These are phyloP conservation scores for Diloba caeruleocephala DNA, from an alignment of 2,888 invertebrate genomes.

Conservation along the genomic window DNA sequence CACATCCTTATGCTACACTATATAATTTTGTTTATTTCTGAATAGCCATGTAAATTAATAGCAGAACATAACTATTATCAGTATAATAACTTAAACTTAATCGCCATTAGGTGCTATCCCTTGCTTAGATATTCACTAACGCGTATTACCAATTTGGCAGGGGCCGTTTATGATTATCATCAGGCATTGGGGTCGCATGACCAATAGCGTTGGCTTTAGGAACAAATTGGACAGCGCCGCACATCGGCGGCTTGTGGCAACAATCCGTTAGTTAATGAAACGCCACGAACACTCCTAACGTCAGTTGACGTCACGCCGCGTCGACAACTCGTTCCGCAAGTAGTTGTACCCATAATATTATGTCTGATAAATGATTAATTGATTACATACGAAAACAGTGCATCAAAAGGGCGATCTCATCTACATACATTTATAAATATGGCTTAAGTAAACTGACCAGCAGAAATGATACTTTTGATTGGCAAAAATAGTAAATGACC, in stretches of 20 bases:
- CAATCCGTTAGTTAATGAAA: conserved; percentile 64
- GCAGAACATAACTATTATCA: conserved; percentile 40
- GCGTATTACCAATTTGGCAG: conserved; percentile 47
- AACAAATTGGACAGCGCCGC: conserved; percentile 58
- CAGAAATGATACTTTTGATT: no score
- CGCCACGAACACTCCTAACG: conserved; percentile 57
- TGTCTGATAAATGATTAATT: conserved; percentile 29
- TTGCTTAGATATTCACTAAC: conserved; percentile 55
- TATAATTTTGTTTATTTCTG: conserved; percentile 11
- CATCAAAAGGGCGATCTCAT: no score
- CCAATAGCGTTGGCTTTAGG: conserved; percentile 39
- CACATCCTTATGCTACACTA: background rate
- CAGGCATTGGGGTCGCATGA: conserved; percentile 33
- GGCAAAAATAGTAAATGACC: no score
- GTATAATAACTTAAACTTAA: conserved; percentile 48
- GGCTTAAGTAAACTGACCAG: no score
- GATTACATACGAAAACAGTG: no score
- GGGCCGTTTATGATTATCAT: conserved; percentile 45
- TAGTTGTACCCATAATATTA: conserved; percentile 39
- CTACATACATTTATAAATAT: no score
- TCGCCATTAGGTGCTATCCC: conserved; percentile 47
- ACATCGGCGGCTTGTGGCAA: conserved; percentile 50
- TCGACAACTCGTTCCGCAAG: conserved; percentile 44
- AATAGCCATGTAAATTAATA: conserved; percentile 17
- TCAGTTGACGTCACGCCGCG: conserved; percentile 42